Conservation (phyloP, 2,113 vertebrate genomes). For the western clawed frog (Xenopus tropicalis) region DNA sequence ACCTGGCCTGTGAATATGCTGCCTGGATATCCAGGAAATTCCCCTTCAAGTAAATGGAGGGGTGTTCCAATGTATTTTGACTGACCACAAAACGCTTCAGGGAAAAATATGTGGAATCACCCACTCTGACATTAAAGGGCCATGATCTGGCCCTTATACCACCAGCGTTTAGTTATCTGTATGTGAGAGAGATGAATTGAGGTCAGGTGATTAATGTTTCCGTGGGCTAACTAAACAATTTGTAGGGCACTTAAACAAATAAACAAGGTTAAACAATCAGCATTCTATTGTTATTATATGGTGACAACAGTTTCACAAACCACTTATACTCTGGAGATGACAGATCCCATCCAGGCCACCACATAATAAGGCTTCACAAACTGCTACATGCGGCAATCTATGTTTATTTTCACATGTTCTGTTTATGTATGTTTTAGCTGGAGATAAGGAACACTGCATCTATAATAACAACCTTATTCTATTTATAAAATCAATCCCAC, state of each 20-base stretch:
- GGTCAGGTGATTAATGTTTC: constrained; percentile 11
- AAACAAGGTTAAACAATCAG: background rate
- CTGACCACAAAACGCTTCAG: too few relatives aligned
- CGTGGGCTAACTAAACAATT: background rate
- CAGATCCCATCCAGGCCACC: constrained; percentile 27
- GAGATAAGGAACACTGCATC: background rate
- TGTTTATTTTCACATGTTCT: background rate
- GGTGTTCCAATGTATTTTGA: too few relatives aligned
- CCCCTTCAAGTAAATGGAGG: too few relatives aligned
- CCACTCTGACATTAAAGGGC: too few relatives aligned
- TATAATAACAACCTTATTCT: too few relatives aligned
- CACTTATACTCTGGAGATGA: constrained; percentile 26
- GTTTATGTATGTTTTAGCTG: background rate
- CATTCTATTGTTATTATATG: background rate
- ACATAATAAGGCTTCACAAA: constrained; percentile 9
- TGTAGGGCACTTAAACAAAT: background rate
- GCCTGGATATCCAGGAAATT: too few relatives aligned
- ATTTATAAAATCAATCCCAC: too few relatives aligned
- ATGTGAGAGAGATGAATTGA: background rate
- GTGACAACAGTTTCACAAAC: constrained; percentile 23
- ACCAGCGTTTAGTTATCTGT: background rate
- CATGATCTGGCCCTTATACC: too few relatives aligned
- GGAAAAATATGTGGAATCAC: too few relatives aligned
- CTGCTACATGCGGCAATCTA: constrained; percentile 7
- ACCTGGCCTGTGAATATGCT: too few relatives aligned